Base-by-base conservation (phyloP, 2,113 vertebrate genomes). In the Platysteira castanea region DNA sequence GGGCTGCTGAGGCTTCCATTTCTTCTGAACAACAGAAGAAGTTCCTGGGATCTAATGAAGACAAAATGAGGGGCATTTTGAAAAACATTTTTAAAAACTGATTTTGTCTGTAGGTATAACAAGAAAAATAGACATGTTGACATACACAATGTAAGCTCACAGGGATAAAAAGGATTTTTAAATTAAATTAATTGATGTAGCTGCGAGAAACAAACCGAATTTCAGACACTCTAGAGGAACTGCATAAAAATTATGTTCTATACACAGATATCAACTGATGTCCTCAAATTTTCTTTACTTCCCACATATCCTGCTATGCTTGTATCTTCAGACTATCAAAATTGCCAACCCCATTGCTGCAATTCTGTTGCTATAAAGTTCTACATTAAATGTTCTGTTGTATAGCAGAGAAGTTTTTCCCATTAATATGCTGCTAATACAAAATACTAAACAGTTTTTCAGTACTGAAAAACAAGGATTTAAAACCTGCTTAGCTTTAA, bases 1-100 rank as follows among this genome's bases (percentile, higher is more conserved):
- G 47, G 98, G 98, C 75, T 98, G 98, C 64, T 99, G 95, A 24
- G 98, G 97, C 87, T 98, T 98, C 98, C 99, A 99, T 81, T 99
- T 99, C 89, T 98, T 99, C 98, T 99, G 99, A 95, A 99, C 95
- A 57, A 98, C 98, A 10, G 99, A 99, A 33, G 99, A 98, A 31
- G 98, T 99, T 68, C 99, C 99, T 79, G 99, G 99, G 95, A 99
- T 99, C 99, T 99, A 95, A 94, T 76, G 71, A 70, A 76, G 53
- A 93, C 18, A 93, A 76, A 92, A 89, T 28, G 78, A 73, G 27
- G 14, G 33, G 27, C 42, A 57, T 64, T 87, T 93, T 65, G 24
- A 78, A 71, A n/a, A 67, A 30, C 12, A 26, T 22, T 53, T 47
- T 27, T 12, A 19, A 54, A 69, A 61, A 7, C 7, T 15, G 3